Conservation (phyloP, 2,888 invertebrate species). For the Latrodectus hesperus region DNA sequence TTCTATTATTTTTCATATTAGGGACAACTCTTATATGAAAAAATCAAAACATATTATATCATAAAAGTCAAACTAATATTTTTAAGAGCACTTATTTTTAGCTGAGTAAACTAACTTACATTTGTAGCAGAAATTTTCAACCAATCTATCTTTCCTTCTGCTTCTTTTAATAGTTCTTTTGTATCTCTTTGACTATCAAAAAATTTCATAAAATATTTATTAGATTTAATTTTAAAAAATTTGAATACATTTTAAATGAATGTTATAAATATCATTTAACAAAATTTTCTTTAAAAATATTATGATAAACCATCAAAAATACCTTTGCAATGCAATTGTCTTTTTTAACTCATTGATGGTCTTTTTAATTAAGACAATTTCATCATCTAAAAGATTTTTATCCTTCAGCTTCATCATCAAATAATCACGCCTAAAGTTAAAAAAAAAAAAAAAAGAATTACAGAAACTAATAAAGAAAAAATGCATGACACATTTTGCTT, state of each 20-base stretch:
- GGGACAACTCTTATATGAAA: too few relatives aligned
- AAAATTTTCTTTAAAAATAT: not conserved
- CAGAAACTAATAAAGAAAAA: not conserved
- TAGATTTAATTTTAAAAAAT: not conserved
- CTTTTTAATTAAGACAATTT: slow-evolving; percentile 2
- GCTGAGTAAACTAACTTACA: slow-evolving; percentile 1
- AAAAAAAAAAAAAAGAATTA: not conserved
- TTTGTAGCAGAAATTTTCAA: slow-evolving; percentile 21
- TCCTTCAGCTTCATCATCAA: slow-evolving; percentile 26
- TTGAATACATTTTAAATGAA: not conserved
- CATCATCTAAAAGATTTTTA: slow-evolving; percentile 3
- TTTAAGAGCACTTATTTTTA: too few relatives aligned
- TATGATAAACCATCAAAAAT: slow-evolving; percentile 6
- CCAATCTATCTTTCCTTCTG: slow-evolving; percentile 32
- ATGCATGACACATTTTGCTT: not conserved
- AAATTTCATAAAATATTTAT: not conserved
- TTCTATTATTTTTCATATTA: too few relatives aligned
- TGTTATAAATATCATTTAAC: slow-evolving; percentile 1
- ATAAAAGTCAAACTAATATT: too few relatives aligned
- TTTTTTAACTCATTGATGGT: not conserved
- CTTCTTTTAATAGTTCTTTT: slow-evolving; percentile 11
- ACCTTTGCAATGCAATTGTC: slow-evolving; percentile 11
- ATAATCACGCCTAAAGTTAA: slow-evolving; percentile 30
- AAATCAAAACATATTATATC: too few relatives aligned
- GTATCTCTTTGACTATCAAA: not conserved